A percentile compares a stretch with the other conserved stretches of the same genome.
These are phyloP conservation scores for Disparrhopalites patrizii DNA, from an alignment of 2,888 invertebrate genomes.

Conservation along the genomic window DNA sequence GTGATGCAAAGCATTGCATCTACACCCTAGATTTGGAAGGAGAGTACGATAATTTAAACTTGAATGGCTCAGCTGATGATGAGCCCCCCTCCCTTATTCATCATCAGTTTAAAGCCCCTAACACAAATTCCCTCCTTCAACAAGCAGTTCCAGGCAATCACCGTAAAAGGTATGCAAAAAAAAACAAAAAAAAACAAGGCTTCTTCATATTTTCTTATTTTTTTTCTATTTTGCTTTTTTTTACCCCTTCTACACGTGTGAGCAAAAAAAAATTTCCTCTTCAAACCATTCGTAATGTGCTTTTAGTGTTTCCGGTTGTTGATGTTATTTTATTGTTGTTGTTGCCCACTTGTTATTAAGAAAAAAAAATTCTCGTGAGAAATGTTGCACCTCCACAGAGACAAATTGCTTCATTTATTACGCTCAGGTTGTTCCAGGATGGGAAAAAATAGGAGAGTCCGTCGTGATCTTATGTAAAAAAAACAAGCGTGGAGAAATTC, in stretches of 20 bases:
- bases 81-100: conserved; percentile 43
- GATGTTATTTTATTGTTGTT: too few species aligned
- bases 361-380: too few species aligned
- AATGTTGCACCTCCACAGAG: too few species aligned
- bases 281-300: too few species aligned
- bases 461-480: too few species aligned
- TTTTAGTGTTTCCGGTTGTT: too few species aligned
- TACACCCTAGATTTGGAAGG: conserved; percentile 42
- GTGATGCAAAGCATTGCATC: conserved; percentile 44
- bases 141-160: conserved; percentile 60
- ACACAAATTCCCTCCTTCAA: conserved; percentile 4
- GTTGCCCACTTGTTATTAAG: too few species aligned
- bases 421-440: too few species aligned
- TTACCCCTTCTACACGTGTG: not conserved
- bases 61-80: conserved; percentile 47
- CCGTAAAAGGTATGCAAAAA: conserved; percentile 56
- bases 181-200: too few species aligned
- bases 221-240: not conserved
- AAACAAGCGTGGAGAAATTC: too few species aligned
- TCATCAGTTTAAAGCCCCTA: conserved; percentile 45
- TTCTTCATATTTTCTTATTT: not conserved
- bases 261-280: not conserved
- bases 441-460: too few species aligned
- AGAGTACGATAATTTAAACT: conserved; percentile 47
- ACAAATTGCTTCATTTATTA: too few species aligned